Evolutionary conservation across 2,113 vertebrate genomes (phyloP).

Genomic region (Chamaea fasciata): DNA sequence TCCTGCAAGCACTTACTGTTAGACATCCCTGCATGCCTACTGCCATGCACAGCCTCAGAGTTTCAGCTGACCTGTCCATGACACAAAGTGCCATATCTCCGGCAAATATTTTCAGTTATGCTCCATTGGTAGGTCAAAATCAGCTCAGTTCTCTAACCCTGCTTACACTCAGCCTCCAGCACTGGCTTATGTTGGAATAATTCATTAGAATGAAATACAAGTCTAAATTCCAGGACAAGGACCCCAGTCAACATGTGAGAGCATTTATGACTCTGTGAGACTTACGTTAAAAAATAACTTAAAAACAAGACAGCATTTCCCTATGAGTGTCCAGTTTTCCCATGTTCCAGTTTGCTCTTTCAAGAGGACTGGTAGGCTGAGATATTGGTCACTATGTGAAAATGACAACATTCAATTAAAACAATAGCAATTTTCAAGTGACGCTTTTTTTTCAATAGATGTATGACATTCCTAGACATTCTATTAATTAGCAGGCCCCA

Average conservation of each 20-base stretch:
- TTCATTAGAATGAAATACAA: constrained; percentile 28
- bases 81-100: neutral
- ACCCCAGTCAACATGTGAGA: constrained; percentile 58
- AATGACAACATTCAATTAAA: constrained; percentile 57
- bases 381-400: constrained; percentile 47
- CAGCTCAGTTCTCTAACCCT: constrained; percentile 5
- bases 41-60: neutral
- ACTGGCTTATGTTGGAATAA: constrained; percentile 29
- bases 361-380: constrained; percentile 15
- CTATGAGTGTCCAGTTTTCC: constrained; percentile 8
- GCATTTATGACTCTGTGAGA: constrained; percentile 41
- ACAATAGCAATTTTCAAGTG: constrained; percentile 61
- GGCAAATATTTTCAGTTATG: neutral
- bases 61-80: neutral
- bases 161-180: constrained; percentile 6
- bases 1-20: constrained; percentile 45
- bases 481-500: constrained; percentile 51
- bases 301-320: constrained; percentile 7
- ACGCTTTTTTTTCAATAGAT: constrained; percentile 37
- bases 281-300: constrained; percentile 27
- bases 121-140: constrained; percentile 26
- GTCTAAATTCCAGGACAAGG: constrained; percentile 31
- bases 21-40: constrained; percentile 16
- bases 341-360: constrained; percentile 42
- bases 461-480: constrained; percentile 63